A percentile compares a stretch with the other conserved stretches of the same genome.
phyloP scores from a whole-genome alignment of 1,140 invertebrate species.

The Hyles euphorbiae region DNA sequence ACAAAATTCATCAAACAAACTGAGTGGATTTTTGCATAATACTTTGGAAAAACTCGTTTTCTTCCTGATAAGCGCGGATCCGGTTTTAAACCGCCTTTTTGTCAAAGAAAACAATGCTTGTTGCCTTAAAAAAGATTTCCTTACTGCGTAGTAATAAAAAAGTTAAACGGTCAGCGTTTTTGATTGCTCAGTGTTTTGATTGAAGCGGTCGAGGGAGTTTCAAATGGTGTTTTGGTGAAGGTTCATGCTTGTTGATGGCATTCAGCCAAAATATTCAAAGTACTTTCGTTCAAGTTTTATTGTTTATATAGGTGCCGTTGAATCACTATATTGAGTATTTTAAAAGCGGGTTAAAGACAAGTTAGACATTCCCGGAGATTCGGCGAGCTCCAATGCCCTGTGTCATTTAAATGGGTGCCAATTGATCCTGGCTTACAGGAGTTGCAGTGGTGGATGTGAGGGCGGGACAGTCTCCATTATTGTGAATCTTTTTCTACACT shows the following conservation, averaged over 20 bases:
- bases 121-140: conserved; percentile 12
- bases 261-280: too few relatives aligned
- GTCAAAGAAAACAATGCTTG: conserved; percentile 12
- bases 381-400: too few relatives aligned
- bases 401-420: too few relatives aligned
- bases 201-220: neutral
- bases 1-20: conserved; percentile 9
- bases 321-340: too few relatives aligned
- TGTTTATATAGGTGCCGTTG: too few relatives aligned
- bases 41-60: conserved; percentile 11
- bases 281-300: too few relatives aligned
- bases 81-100: conserved; percentile 8
- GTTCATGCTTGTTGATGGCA: neutral
- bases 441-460: too few relatives aligned
- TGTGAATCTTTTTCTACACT: too few relatives aligned
- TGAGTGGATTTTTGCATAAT: conserved; percentile 10
- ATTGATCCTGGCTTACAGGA: too few relatives aligned
- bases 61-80: conserved; percentile 6
- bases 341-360: too few relatives aligned
- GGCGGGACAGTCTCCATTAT: too few relatives aligned
- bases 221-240: neutral
- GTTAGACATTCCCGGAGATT: too few relatives aligned
- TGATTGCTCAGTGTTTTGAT: conserved; percentile 7
- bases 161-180: conserved; percentile 11
- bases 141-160: conserved; percentile 7